Percentiles rank a stretch among this genome's conserved stretches.
These are phyloP conservation scores for Hyposoter dolosus DNA, from an alignment of 2,888 invertebrate species.

Conservation along the genomic window DNA sequence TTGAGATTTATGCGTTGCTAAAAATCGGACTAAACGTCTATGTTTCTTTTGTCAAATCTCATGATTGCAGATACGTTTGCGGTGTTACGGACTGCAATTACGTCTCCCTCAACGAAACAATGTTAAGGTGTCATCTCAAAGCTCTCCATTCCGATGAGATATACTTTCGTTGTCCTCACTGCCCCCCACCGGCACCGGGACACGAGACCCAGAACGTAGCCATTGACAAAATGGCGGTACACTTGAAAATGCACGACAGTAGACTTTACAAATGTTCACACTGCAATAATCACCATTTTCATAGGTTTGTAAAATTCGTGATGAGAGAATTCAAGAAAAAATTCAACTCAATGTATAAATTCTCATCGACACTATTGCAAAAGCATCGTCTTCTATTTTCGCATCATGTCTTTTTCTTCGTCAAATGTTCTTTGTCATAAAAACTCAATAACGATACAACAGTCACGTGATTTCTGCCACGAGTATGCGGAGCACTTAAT, in stretches of 20 bases:
- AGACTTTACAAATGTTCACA: conserved; percentile 90
- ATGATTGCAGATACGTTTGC: conserved; percentile 88
- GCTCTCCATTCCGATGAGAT: conserved; percentile 89
- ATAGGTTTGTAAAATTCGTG: conserved; percentile 80
- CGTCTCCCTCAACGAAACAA: conserved; percentile 89
- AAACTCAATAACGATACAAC: background rate
- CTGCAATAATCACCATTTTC: conserved; percentile 89
- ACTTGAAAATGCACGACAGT: conserved; percentile 91
- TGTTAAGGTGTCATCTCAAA: conserved; percentile 90
- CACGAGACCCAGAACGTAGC: conserved; percentile 85
- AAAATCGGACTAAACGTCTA: background rate
- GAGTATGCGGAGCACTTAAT: background rate
- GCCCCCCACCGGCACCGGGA: conserved; percentile 87
- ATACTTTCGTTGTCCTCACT: conserved; percentile 90
- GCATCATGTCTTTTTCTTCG: background rate
- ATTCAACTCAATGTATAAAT: background rate
- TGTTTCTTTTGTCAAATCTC: background rate
- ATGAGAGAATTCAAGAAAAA: background rate
- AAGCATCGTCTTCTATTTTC: conserved; percentile 22
- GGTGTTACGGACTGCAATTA: conserved; percentile 90
- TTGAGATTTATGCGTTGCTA: background rate
- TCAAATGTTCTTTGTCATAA: background rate
- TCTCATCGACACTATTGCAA: conserved; percentile 62
- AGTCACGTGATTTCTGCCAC: background rate
- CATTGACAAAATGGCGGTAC: conserved; percentile 88